Base-by-base conservation (phyloP, 2,888 invertebrate species). In the Nezara viridula region DNA sequence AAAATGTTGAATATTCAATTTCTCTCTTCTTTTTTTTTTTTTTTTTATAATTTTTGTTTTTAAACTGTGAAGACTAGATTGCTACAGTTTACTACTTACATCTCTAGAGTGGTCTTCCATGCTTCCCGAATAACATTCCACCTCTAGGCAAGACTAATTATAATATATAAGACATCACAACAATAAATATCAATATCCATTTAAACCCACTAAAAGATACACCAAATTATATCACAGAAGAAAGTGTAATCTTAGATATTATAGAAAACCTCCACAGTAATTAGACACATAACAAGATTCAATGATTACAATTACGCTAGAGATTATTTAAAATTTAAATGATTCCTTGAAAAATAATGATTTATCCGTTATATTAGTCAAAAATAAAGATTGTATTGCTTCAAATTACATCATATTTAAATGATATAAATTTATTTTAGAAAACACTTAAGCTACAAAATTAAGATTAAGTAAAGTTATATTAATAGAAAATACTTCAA, bases 321-420 rank as follows among this genome's bases (percentile, higher is more conserved):
- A 73, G 19, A 73, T 44, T 81, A 81, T 47, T 44, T 81, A n/a
- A 10, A 73, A 37, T 55, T 77, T 24, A 73, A 73, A 37, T 73
- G 66, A 37, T 14, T 73, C 66, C 6, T 81, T 81, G 5, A 81
- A 81, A 81, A 81, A 81, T 81, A 81, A 81, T n/a, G 40, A 77
- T 77, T 77, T 40, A 44, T 47, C 44, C n/a, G 5, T 81, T 24
- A 77, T 44, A 44, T 27, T 60, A 24, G 81, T 44, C n/a, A 81
- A 81, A 81, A 81, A 81, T 81, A 81, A 81, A 81, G 81, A 81
- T 81, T 81, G 81, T 81, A 81, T 81, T 81, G 81, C 81, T 81
- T 81, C 44, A n/a, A 81, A 81, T 81, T 81, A 47, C 44, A 81
- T 47, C 81, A 44, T 44, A 44, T 81, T 81, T 44, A 81, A n/a